Conservation (phyloP, 2,888 invertebrate genomes). For the Mesochorus sp. region DNA sequence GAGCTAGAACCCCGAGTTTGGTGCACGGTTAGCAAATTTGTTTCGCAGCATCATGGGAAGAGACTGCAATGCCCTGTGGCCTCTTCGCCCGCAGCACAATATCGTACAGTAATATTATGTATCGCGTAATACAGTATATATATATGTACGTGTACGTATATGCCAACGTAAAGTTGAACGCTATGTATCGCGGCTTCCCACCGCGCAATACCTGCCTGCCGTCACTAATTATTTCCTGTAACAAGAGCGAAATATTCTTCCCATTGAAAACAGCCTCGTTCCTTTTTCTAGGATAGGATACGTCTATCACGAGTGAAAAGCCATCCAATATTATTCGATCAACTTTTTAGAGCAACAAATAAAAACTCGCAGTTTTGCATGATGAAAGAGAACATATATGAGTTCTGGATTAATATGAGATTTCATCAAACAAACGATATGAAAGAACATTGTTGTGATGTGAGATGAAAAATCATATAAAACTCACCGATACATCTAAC, state of each 20-base stretch:
- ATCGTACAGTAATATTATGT: constrained; percentile 29
- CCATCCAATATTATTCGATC: not conserved
- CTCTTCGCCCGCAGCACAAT: constrained; percentile 13
- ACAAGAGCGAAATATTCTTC: constrained; percentile 73
- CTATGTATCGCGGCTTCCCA: constrained; percentile 47
- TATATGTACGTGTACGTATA: constrained; percentile 53
- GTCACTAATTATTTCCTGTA: constrained; percentile 78
- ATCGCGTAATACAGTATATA: constrained; percentile 25
- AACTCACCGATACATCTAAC: too few species aligned
- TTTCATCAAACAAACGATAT: too few species aligned
- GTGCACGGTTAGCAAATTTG: constrained; percentile 70
- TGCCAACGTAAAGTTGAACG: constrained; percentile 55
- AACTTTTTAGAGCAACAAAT: not conserved
- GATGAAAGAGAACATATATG: too few species aligned
- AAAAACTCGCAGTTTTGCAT: too few species aligned
- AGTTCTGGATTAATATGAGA: not conserved
- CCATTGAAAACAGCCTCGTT: constrained; percentile 4
- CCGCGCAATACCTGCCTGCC: constrained; percentile 55
- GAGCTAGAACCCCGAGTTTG: constrained; percentile 52
- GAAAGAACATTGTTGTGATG: too few species aligned
- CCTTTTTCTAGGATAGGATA: too few species aligned
- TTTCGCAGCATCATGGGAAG: constrained; percentile 63
- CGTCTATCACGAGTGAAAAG: constrained; percentile 19
- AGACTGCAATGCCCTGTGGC: constrained; percentile 27
- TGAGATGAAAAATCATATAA: too few species aligned